A percentile compares a stretch with the other conserved stretches of the same genome.
phyloP scores from a whole-genome alignment of 2,113 vertebrate genomes.

The Vimba vimba region DNA sequence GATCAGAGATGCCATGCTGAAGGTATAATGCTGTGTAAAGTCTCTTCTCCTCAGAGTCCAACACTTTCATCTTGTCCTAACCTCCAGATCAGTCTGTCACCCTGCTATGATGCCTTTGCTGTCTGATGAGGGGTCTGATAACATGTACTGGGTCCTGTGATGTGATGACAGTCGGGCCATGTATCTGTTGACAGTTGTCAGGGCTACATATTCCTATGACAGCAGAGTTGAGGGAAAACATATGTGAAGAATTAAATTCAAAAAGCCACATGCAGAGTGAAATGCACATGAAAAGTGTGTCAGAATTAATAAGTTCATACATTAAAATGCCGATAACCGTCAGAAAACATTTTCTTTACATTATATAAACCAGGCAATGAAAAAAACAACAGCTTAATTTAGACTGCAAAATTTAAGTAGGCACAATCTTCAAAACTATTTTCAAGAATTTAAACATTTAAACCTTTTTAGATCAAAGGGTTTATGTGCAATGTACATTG shows the following conservation, averaged over 20 bases:
- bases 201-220: neutral
- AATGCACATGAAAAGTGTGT: neutral
- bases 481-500: neutral
- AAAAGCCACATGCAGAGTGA: neutral
- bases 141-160: neutral
- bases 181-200: slow-evolving; percentile 17
- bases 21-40: slow-evolving; percentile 14
- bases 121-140: slow-evolving; percentile 1
- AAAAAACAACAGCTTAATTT: neutral
- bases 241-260: neutral
- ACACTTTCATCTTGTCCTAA: slow-evolving; percentile 30
- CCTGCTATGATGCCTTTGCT: neutral
- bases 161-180: neutral
- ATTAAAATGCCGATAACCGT: neutral
- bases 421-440: neutral
- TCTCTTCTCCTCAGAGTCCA: slow-evolving; percentile 11
- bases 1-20: slow-evolving; percentile 26
- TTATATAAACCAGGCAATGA: neutral
- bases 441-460: neutral
- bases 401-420: neutral
- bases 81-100: slow-evolving; percentile 28
- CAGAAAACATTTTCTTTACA: neutral
- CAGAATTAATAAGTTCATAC: neutral
- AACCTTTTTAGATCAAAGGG: neutral
- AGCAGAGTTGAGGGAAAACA: neutral